These are phyloP conservation scores for Hetaerina titia DNA, from an alignment of 2,888 invertebrate genomes.

Conservation along the genomic window DNA sequence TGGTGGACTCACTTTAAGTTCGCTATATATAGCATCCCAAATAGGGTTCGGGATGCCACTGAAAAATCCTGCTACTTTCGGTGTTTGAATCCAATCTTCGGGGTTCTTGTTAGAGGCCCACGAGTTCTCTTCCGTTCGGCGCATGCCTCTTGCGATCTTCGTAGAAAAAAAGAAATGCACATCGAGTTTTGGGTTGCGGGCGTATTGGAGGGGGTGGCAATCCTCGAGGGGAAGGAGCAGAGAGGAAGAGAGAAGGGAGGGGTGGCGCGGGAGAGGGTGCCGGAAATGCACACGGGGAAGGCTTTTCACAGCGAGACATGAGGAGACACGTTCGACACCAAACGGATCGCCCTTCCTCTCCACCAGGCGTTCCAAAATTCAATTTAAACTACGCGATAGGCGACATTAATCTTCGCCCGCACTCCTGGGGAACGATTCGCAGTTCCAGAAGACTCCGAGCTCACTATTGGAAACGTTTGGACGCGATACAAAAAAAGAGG, in stretches of 20 bases:
- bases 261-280: not conserved
- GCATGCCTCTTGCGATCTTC: not conserved
- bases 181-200: not conserved
- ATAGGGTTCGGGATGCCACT: no score
- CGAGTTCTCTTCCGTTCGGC: not conserved
- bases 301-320: not conserved
- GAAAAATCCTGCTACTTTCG: no score
- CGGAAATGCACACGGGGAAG: not conserved
- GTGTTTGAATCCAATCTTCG: no score
- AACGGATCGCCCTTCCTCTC: slow-evolving; percentile 1
- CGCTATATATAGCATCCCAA: no score
- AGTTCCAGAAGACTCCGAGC: not conserved
- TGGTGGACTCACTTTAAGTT: no score
- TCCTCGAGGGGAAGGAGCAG: not conserved
- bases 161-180: not conserved
- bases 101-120: not conserved
- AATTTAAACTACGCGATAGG: slow-evolving; percentile 17
- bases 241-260: not conserved
- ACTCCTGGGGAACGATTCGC: not conserved
- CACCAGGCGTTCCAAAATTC: not conserved
- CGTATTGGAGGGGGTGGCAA: not conserved
- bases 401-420: slow-evolving; percentile 17
- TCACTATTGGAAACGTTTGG: not conserved
- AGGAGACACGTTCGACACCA: not conserved
- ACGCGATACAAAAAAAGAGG: not conserved